Percentiles rank a stretch among this genome's conserved stretches.
phyloP scores from a whole-genome alignment of 2,888 invertebrate species.

The Harpagoxenus sublaevis region DNA sequence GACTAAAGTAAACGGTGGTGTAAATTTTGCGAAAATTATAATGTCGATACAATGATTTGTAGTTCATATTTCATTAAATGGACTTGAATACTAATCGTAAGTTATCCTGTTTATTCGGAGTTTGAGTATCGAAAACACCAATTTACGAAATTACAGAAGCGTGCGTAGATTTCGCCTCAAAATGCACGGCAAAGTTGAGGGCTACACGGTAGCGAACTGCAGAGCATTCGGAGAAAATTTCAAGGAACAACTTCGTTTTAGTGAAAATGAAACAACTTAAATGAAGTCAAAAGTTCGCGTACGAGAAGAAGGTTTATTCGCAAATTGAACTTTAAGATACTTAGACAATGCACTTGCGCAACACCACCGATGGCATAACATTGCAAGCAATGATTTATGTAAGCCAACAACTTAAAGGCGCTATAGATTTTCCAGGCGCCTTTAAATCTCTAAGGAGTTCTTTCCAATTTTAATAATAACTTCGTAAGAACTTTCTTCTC shows the following conservation, averaged over 20 bases:
- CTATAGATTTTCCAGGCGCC: background rate
- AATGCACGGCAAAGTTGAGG: conserved; percentile 18
- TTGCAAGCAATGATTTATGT: conserved; percentile 25
- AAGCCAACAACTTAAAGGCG: background rate
- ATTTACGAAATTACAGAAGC: conserved; percentile 42
- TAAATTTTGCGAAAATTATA: background rate
- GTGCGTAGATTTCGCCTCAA: conserved; percentile 31
- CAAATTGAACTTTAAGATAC: conserved; percentile 48
- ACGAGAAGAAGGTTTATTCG: conserved; percentile 43
- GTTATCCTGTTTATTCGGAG: conserved; percentile 11
- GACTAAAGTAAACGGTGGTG: background rate
- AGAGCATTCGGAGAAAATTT: conserved; percentile 37
- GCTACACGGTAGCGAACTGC: background rate
- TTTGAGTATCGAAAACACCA: conserved; percentile 39
- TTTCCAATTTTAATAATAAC: background rate
- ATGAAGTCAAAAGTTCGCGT: conserved; percentile 48
- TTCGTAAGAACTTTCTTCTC: background rate
- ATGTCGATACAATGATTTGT: background rate
- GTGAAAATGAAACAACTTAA: conserved; percentile 52
- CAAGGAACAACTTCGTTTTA: conserved; percentile 47
- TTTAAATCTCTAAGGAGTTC: conserved; percentile 9
- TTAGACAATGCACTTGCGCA: conserved; percentile 10
- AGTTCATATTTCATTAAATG: conserved; percentile 10
- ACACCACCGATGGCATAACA: conserved; percentile 1
- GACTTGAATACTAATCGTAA: background rate